phyloP scores from a whole-genome alignment of 2,888 invertebrate genomes.

The Limenitis camilla region DNA sequence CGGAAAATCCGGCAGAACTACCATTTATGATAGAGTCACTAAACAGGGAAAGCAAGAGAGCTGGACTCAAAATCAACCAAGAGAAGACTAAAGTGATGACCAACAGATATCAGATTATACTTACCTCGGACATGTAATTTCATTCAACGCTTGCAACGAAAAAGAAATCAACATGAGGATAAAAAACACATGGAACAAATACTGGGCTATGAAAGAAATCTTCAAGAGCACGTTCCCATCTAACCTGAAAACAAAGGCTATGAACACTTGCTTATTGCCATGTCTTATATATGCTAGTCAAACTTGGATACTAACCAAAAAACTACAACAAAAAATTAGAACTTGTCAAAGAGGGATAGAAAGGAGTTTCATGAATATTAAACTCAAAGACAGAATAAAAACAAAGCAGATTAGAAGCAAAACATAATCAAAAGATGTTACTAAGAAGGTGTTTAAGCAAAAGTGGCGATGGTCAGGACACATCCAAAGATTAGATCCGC shows the following conservation, averaged over 20 bases:
- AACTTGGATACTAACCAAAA: neutral
- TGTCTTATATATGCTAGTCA: no score
- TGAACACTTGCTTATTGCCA: no score
- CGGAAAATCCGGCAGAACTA: neutral
- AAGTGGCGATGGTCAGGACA: neutral
- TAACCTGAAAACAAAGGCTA: no score
- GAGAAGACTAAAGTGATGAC: constrained; percentile 12
- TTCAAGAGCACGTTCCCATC: no score
- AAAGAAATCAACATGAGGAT: no score
- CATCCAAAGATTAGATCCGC: no score
- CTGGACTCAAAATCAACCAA: constrained; percentile 5
- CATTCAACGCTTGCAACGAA: constrained; percentile 4
- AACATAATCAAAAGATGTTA: neutral
- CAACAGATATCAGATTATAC: neutral
- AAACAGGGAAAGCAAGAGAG: neutral
- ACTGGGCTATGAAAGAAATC: no score
- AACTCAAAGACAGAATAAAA: no score
- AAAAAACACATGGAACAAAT: no score
- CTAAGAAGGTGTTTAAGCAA: neutral
- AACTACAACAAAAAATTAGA: neutral
- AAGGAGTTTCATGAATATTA: no score
- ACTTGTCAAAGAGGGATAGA: neutral
- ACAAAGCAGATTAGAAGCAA: no score
- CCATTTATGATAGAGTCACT: neutral
- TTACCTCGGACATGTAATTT: constrained; percentile 8